Evolutionary conservation across 1,140 invertebrate species (phyloP), one percentile per base, ranked within the genome.

Genomic region (Zeugodacus cucurbitae): DNA sequence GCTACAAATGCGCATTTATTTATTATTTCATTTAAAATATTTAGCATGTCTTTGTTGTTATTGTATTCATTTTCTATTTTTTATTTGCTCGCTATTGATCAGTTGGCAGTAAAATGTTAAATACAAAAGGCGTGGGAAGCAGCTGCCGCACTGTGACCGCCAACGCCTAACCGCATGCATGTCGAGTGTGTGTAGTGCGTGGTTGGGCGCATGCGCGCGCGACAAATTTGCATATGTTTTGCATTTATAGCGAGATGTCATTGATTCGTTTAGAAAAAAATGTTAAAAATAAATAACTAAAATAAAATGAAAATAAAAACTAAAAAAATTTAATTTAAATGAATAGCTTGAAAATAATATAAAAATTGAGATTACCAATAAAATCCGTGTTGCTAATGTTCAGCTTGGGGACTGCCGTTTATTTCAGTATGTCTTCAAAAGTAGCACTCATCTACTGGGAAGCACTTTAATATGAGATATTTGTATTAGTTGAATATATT

Each of bases 211-310:
- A 74, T 74, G 67, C 67, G 67, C 34, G 34, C 67, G 67, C 67
- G 67, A 37, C 67, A 37, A 74, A 74, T 74, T 74, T 74, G 34
- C 67, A 74, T 74, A 70, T 70, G 67, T 41, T 70, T 70, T 37
- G 67, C 67, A 70, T 70, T 17, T 29, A 62, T 14, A 5, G 59
- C 22, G 29, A 17, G 26, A 17, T 20, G 67, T 22, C 22, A 20
- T 74, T 1, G 5, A 22, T 70, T 20, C 4, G 29, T 29, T 32
- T 3, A 10, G 29, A 29, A 29, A 64, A 32, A 64, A 32, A 64
- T 14, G 3, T 2, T 48, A 48, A 64, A 59, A 26, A n/a, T 5
- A 59, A 59, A n/a, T 7, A 7, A 44, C 7, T 44, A 48, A 48
- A 48, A 48, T 0, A 59, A 59, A 26, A 10, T 7, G n/a, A 4